Percentiles rank a stretch among this genome's conserved stretches.
Conservation (phyloP, 37 sponge, comb jelly and placozoan genomes). For the Aphrocallistes beatrix region DNA sequence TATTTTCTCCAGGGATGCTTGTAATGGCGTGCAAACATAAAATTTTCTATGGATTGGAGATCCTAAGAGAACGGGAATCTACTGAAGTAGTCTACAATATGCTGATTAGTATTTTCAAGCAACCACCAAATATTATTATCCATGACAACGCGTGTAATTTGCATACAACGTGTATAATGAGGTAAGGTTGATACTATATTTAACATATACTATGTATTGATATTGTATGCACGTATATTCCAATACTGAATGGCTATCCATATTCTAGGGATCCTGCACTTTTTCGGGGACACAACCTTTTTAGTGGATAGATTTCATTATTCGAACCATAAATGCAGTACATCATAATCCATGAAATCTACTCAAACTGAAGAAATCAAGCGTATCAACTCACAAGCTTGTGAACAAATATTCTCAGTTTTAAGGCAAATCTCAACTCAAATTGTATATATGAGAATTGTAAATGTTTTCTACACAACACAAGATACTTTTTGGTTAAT, state of each 20-base stretch:
- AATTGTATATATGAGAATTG: background rate
- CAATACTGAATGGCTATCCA: background rate
- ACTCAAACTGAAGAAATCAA: background rate
- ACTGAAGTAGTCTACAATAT: background rate
- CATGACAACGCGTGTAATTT: background rate
- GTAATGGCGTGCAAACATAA: conserved; percentile 6
- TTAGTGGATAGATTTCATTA: background rate
- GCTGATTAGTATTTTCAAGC: background rate
- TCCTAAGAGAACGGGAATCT: background rate
- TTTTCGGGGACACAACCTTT: background rate
- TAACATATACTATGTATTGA: background rate
- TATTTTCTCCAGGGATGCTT: background rate
- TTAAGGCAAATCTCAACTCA: background rate
- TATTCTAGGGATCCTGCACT: background rate
- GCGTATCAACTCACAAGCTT: conserved; percentile 7
- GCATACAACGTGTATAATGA: background rate
- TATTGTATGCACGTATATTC: background rate
- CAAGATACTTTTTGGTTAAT: background rate
- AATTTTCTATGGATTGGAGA: background rate
- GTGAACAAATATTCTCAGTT: background rate
- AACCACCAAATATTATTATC: background rate
- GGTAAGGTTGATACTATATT: background rate
- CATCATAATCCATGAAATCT: background rate
- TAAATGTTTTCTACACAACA: background rate
- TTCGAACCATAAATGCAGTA: background rate